Evolutionary conservation across 1,140 invertebrate species (phyloP), one percentile per base, ranked within the genome.

Genomic region (Pseudoatta argentina): DNA sequence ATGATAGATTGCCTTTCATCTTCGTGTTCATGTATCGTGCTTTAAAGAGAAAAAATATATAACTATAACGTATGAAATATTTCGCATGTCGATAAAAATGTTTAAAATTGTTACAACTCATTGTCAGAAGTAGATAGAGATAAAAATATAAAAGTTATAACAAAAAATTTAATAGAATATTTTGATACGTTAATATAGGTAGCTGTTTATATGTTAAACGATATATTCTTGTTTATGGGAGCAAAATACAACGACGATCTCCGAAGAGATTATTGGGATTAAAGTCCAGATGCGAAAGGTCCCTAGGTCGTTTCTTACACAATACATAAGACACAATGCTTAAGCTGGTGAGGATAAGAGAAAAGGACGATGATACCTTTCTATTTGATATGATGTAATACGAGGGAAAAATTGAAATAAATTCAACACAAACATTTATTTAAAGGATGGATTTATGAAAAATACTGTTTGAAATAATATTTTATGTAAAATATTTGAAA

Each of bases 221-320:
- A 39, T 34, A 34, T 34, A 34, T 39, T 57, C 39, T 16, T 39
- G 53, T 16, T 14, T 12, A 51, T 8, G 39, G 6, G 3, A 14
- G 2, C 8, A 21, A 21, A 8, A n/a, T 21, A 34, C 34, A 39
- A 48, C 16, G 8, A 27, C 12, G 39, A 48, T 27, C 39, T 61
- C 34, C 30, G 59, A 30, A 39, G n/a, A 21, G 39, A 83, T 73
- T 51, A 61, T 27, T 27, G 44, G 18, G 55, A 8, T 69, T 55
- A 69, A 55, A 79, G n/a, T 39, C n/a, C 16, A 76, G 24, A 69
- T 10, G 78, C 34, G 64, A 67, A 82, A 44, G 34, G 21, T 61
- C 53, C 18, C 21, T 10, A 6, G 24, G 6, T 14, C 30, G 16
- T 27, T 14, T 18, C 14, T 18, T 7, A 10, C n/a, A 21, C 24